These are phyloP conservation scores for Zapornia atra DNA, from an alignment of 2,113 vertebrate species.

Conservation along the genomic window DNA sequence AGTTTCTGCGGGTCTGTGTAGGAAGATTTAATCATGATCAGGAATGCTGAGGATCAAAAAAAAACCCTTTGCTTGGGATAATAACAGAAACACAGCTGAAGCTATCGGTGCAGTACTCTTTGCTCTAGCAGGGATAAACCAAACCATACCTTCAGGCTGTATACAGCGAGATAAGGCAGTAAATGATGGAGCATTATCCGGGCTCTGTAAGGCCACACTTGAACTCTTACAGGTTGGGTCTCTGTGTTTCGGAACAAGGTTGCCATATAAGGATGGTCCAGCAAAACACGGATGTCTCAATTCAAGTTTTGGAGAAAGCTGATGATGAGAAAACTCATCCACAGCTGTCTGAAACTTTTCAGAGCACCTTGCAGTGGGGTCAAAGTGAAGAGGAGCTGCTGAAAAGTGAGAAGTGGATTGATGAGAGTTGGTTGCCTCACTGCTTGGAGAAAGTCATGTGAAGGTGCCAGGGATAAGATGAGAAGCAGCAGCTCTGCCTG, in stretches of 20 bases:
- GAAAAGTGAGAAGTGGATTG: not conserved
- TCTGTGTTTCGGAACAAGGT: fast-evolving
- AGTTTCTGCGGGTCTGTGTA: not conserved
- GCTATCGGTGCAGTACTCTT: not conserved
- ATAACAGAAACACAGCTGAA: not conserved
- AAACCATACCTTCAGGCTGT: not conserved
- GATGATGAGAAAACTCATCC: not conserved
- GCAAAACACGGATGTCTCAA: too few relatives aligned
- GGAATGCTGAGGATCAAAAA: not conserved
- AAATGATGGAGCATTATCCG: not conserved
- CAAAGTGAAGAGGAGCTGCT: not conserved
- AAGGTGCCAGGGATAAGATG: not conserved
- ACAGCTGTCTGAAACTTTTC: not conserved
- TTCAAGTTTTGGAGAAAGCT: not conserved
- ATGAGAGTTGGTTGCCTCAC: not conserved
- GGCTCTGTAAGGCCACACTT: not conserved
- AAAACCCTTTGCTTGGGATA: not conserved
- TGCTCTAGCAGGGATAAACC: not conserved
- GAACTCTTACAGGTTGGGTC: not conserved
- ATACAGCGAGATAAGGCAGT: not conserved
- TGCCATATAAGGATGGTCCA: not conserved
- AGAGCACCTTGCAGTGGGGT: not conserved
- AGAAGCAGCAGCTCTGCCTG: not conserved
- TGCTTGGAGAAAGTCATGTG: not conserved
- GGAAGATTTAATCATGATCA: not conserved